phyloP scores from a whole-genome alignment of 2,888 invertebrate species.

The Rhaphigaster nebulosa region DNA sequence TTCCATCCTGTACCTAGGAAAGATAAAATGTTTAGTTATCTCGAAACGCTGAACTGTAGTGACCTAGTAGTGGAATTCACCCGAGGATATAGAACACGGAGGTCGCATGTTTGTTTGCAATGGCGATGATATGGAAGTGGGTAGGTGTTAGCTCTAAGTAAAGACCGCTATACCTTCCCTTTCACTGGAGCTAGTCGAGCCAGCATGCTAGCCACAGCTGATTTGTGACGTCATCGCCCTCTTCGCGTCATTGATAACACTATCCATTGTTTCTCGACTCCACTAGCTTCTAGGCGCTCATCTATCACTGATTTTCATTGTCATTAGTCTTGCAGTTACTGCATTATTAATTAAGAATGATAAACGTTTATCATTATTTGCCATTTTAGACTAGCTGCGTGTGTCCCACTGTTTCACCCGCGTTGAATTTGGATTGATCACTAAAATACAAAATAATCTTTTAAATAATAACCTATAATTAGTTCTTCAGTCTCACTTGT shows the following conservation, averaged over 20 bases:
- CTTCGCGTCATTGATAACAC: background rate
- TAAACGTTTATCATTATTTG: background rate
- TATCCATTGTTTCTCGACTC: no score
- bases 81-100: background rate
- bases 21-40: no score
- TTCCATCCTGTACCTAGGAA: no score
- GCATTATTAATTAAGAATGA: background rate
- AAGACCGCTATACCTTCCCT: constrained; percentile 22
- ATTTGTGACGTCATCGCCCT: background rate
- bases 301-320: background rate
- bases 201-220: constrained; percentile 7
- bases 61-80: no score
- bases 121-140: background rate
- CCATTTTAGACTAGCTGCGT: no score
- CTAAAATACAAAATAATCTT: no score
- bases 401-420: no score
- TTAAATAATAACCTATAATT: no score
- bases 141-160: background rate
- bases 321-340: background rate
- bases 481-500: no score
- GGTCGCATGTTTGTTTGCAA: background rate
- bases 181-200: background rate
- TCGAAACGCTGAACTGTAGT: no score
- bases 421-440: no score
- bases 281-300: background rate